These are phyloP conservation scores for Drosophila bunnanda DNA, from an alignment of 2,888 invertebrate genomes.

Conservation along the genomic window DNA sequence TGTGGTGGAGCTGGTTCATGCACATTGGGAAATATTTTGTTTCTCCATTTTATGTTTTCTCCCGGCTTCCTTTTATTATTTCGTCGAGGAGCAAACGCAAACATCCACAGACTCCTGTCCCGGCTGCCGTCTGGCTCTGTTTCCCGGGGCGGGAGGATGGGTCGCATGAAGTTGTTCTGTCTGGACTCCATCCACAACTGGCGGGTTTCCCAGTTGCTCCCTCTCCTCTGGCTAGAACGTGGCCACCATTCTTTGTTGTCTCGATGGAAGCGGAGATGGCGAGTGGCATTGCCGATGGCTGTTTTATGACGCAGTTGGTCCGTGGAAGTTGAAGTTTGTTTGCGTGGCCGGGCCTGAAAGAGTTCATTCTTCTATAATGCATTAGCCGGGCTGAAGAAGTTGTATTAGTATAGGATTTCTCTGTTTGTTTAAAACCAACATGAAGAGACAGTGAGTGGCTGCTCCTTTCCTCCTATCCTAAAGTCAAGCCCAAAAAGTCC, in stretches of 20 bases:
- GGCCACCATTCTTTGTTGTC: conserved; percentile 69
- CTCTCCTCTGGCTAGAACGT: conserved; percentile 1
- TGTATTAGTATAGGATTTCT: conserved; percentile 44
- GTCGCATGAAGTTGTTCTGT: conserved; percentile 57
- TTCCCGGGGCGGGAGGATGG: conserved; percentile 44
- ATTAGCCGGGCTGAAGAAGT: conserved; percentile 41
- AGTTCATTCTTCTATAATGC: conserved; percentile 66
- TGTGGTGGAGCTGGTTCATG: conserved; percentile 35
- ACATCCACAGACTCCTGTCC: conserved; percentile 27
- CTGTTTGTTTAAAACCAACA: conserved; percentile 35
- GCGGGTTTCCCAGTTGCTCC: conserved; percentile 39
- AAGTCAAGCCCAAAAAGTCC: conserved; percentile 19
- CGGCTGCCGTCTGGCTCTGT: conserved; percentile 30
- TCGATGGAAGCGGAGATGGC: conserved; percentile 50
- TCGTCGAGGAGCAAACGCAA: conserved; percentile 7
- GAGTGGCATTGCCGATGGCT: conserved; percentile 33
- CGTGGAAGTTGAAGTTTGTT: conserved; percentile 51
- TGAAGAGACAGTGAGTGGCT: conserved; percentile 21
- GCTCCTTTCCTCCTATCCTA: neutral
- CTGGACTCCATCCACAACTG: conserved; percentile 64
- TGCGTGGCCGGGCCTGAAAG: conserved; percentile 32
- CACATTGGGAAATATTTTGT: conserved; percentile 44
- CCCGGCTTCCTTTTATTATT: conserved; percentile 11
- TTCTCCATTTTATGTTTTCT: conserved; percentile 25
- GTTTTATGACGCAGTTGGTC: conserved; percentile 56